phyloP scores from a whole-genome alignment of 2,888 invertebrate genomes.

The Leptodirus hochenwartii region DNA sequence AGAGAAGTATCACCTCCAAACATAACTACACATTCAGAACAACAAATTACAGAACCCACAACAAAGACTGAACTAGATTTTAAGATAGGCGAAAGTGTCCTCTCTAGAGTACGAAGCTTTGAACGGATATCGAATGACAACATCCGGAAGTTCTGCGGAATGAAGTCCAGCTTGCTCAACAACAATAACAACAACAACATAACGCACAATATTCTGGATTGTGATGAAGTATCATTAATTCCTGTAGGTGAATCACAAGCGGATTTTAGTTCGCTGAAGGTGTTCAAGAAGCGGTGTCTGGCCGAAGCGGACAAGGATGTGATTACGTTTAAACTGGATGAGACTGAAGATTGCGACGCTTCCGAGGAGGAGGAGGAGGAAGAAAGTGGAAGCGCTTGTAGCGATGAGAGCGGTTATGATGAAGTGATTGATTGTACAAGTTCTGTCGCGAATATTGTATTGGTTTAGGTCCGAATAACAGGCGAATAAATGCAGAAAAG shows the following conservation, averaged over 20 bases:
- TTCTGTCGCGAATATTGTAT: constrained; percentile 24
- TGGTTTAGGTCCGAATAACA: constrained; percentile 23
- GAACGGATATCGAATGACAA: constrained; percentile 19
- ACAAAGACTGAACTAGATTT: constrained; percentile 25
- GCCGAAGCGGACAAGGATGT: constrained; percentile 11
- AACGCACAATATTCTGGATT: no score
- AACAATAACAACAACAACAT: constrained; percentile 16
- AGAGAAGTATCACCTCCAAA: constrained; percentile 12
- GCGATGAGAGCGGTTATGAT: constrained; percentile 84
- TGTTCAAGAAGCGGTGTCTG: constrained; percentile 22
- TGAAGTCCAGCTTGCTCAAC: constrained; percentile 13
- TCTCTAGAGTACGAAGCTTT: constrained; percentile 21
- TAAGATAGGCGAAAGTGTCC: constrained; percentile 26
- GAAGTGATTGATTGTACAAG: constrained; percentile 41
- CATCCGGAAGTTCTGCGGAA: constrained; percentile 19
- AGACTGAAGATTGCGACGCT: constrained; percentile 29
- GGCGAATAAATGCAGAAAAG: no score
- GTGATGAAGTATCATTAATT: constrained; percentile 26
- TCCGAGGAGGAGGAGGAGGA: constrained; percentile 27
- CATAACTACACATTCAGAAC: constrained; percentile 9
- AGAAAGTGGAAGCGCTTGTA: constrained; percentile 56
- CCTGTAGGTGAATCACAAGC: constrained; percentile 25
- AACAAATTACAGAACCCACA: constrained; percentile 14
- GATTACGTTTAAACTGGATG: constrained; percentile 29
- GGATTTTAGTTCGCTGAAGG: constrained; percentile 27